Conservation (phyloP, 2,888 invertebrate genomes). For the Ophion ellenae region DNA sequence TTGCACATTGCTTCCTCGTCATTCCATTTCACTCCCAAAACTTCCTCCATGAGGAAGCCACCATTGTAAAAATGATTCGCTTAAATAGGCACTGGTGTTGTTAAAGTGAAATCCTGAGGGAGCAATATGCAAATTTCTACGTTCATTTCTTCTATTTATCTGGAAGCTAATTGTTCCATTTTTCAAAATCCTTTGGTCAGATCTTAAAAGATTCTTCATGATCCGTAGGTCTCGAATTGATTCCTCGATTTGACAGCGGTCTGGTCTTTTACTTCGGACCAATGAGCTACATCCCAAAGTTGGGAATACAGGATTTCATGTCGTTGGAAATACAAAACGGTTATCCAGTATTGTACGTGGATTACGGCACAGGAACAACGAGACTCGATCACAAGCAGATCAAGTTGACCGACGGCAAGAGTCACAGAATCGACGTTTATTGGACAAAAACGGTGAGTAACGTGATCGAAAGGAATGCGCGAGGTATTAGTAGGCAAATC, state of each 20-base stretch:
- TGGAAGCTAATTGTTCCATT: neutral
- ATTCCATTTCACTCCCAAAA: too few relatives aligned
- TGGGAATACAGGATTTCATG: slow-evolving; percentile 93
- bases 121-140: too few relatives aligned
- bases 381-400: slow-evolving; percentile 89
- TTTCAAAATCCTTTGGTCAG: neutral
- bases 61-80: too few relatives aligned
- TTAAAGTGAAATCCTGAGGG: too few relatives aligned
- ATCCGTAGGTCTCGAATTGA: slow-evolving; percentile 87
- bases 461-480: neutral
- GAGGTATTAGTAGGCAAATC: neutral
- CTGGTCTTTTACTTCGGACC: slow-evolving; percentile 97
- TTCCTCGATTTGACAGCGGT: slow-evolving; percentile 91
- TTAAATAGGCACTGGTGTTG: too few relatives aligned
- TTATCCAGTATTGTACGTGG: slow-evolving; percentile 92
- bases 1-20: too few relatives aligned
- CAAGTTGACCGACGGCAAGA: slow-evolving; percentile 92
- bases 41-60: too few relatives aligned
- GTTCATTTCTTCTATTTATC: neutral
- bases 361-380: slow-evolving; percentile 94
- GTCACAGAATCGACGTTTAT: slow-evolving; percentile 92
- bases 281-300: slow-evolving; percentile 86
- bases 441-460: slow-evolving; percentile 84
- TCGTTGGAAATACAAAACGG: slow-evolving; percentile 94
- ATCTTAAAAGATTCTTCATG: neutral